Percentiles rank a stretch among this genome's conserved stretches.
phyloP scores from a whole-genome alignment of 1,140 invertebrate species.

The Notospermus geniculatus region DNA sequence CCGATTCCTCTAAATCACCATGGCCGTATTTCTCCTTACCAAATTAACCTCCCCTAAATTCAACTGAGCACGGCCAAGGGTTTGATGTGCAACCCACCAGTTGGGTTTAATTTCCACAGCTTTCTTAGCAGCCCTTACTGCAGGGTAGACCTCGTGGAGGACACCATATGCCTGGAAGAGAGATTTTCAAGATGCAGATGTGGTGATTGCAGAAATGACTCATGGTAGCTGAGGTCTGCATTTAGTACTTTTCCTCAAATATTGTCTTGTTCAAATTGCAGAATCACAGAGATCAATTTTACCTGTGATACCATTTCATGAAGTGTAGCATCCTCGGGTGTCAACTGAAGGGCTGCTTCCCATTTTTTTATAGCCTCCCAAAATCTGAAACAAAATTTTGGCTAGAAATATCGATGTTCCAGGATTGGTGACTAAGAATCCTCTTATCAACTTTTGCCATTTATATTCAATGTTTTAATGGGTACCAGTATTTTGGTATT shows the following conservation, averaged over 20 bases:
- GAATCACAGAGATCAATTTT: neutral
- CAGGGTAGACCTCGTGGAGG: conserved; percentile 44
- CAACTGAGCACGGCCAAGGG: conserved; percentile 54
- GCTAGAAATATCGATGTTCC: no score
- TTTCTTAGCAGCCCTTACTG: conserved; percentile 43
- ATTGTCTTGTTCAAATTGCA: neutral
- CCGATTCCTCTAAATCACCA: no score
- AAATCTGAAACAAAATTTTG: conserved; percentile 42
- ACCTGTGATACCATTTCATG: conserved; percentile 54
- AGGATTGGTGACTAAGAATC: no score
- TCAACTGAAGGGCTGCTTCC: conserved; percentile 47
- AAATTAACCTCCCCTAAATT: conserved; percentile 54
- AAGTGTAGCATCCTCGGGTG: conserved; percentile 34
- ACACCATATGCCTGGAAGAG: conserved; percentile 35
- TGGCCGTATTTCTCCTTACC: no score
- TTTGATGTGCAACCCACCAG: conserved; percentile 57
- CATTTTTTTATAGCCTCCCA: conserved; percentile 54
- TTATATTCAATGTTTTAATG: no score
- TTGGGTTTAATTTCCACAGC: conserved; percentile 44
- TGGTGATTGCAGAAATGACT: no score
- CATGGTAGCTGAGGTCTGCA: neutral
- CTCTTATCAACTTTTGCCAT: no score
- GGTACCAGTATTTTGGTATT: no score
- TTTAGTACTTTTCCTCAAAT: neutral
- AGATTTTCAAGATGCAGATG: neutral